phyloP scores from a whole-genome alignment of 2,797 vertebrate genomes.

The Eulemur albifrons region DNA sequence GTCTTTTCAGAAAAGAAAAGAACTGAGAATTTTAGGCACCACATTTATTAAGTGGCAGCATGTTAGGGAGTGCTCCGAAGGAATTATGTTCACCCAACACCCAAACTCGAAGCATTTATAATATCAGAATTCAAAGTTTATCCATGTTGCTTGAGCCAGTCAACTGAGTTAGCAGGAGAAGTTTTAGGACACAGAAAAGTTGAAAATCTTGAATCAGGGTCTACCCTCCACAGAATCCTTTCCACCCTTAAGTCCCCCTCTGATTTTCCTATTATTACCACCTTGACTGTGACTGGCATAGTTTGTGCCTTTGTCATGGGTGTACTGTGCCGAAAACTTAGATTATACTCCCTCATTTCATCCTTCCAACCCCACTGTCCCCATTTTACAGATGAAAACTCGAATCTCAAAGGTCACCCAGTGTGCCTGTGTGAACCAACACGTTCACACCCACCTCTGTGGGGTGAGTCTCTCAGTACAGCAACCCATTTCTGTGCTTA shows the following conservation, averaged over 20 bases:
- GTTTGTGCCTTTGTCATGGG: neutral
- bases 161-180: neutral
- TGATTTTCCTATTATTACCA: neutral
- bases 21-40: neutral
- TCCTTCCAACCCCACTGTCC: neutral
- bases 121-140: neutral
- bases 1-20: neutral
- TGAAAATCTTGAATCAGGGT: neutral
- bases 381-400: neutral
- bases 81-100: neutral
- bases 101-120: neutral
- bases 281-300: accelerated
- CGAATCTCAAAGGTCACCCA: neutral
- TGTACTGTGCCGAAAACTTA: accelerated
- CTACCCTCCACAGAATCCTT: no score
- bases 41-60: neutral
- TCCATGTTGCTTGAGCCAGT: neutral
- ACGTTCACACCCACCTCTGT: neutral
- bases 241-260: neutral
- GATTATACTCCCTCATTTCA: neutral
- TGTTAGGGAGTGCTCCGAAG: neutral
- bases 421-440: neutral
- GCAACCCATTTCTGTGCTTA: neutral
- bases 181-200: neutral
- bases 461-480: neutral